Conservation (phyloP, 2,113 vertebrate genomes). For the Struthio camelus region DNA sequence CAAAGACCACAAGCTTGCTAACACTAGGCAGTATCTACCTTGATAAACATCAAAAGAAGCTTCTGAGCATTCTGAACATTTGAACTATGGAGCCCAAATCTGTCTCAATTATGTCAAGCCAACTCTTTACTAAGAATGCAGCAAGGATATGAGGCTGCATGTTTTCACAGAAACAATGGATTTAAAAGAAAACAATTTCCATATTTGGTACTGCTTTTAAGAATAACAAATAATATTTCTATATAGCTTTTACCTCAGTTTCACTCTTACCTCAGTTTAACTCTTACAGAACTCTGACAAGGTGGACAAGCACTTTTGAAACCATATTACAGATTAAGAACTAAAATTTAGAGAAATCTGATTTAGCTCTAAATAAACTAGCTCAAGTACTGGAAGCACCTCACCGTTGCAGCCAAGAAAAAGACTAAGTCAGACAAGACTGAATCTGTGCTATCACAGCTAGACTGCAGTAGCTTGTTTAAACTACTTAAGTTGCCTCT, state of each 20-base stretch:
- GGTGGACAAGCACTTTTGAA: background rate
- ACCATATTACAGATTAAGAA: background rate
- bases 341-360: background rate
- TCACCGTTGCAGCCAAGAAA: background rate
- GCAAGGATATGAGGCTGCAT: background rate
- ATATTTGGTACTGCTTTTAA: background rate
- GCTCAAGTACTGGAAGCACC: background rate
- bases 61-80: background rate
- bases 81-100: background rate
- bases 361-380: background rate
- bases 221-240: background rate
- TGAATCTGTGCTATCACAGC: background rate
- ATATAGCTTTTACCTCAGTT: background rate
- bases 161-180: background rate
- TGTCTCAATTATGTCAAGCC: background rate
- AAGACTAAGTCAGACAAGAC: background rate
- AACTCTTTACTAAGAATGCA: background rate
- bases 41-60: background rate
- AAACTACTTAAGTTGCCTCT: background rate
- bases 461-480: background rate
- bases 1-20: background rate
- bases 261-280: background rate
- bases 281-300: background rate
- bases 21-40: background rate
- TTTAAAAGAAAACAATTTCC: background rate